Conservation (phyloP, 2,797 vertebrate genomes). For the Schizopygopsis malacanthus region DNA sequence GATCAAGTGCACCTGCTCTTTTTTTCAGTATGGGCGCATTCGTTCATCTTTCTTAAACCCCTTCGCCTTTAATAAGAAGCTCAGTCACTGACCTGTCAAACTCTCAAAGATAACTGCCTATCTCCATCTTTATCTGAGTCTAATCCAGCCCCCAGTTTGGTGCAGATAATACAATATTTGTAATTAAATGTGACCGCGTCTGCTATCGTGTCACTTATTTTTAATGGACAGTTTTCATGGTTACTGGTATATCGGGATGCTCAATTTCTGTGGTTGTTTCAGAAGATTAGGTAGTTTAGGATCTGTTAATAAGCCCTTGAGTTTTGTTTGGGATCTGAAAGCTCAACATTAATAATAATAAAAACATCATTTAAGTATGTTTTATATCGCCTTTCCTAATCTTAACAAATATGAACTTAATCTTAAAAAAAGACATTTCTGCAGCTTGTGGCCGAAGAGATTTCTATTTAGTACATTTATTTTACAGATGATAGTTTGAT, state of each 20-base stretch:
- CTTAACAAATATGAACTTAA: not conserved
- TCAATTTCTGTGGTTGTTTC: not conserved
- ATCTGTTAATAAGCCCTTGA: not conserved
- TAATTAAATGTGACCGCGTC: constrained; percentile 58
- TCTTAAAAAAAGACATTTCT: too few species aligned
- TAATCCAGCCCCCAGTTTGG: constrained; percentile 53
- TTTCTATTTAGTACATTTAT: not conserved
- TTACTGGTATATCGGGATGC: constrained; percentile 2
- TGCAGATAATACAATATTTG: constrained; percentile 59
- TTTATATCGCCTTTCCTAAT: not conserved
- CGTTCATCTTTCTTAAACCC: constrained; percentile 49
- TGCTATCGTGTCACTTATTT: constrained; percentile 52
- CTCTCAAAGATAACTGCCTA: constrained; percentile 50
- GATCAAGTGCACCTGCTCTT: constrained; percentile 41
- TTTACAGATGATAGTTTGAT: not conserved
- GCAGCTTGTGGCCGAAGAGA: not conserved
- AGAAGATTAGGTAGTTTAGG: not conserved
- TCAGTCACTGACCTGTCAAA: constrained; percentile 62
- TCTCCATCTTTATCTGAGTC: constrained; percentile 55
- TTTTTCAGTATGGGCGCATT: constrained; percentile 46
- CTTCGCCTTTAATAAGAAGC: constrained; percentile 55
- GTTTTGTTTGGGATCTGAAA: not conserved
- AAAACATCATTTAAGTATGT: not conserved
- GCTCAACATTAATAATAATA: not conserved
- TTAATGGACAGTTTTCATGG: constrained; percentile 35